Conservation (phyloP, 1,140 invertebrate genomes). For the Ceratitis capitata region DNA sequence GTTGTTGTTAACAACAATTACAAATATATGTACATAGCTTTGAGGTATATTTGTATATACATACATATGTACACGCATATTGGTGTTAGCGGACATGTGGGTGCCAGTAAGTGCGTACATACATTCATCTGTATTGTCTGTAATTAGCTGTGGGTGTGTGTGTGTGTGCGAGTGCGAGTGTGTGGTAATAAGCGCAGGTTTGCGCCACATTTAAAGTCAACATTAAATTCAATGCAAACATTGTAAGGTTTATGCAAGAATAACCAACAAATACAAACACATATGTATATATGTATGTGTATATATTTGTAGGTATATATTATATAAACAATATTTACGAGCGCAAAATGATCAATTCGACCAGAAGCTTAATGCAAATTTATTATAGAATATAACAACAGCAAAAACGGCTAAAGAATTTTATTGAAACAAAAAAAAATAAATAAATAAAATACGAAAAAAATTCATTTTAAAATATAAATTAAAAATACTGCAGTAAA, state of each 20-base stretch:
- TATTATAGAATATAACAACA: neutral
- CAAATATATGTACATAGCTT: neutral
- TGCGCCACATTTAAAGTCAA: constrained; percentile 38
- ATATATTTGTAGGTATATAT: too few relatives aligned
- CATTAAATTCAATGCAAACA: constrained; percentile 37
- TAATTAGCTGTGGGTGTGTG: neutral
- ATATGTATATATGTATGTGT: neutral
- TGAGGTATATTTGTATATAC: neutral
- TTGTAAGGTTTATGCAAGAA: constrained; percentile 21
- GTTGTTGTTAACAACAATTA: neutral
- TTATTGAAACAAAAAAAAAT: too few relatives aligned
- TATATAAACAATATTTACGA: too few relatives aligned
- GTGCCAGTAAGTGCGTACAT: neutral
- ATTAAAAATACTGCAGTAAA: too few relatives aligned
- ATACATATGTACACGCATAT: neutral
- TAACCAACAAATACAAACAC: constrained; percentile 14
- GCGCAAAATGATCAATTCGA: neutral
- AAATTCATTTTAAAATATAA: too few relatives aligned
- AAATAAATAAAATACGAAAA: too few relatives aligned
- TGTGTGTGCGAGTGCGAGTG: neutral
- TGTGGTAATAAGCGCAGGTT: neutral
- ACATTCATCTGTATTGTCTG: neutral
- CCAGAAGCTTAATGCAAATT: constrained; percentile 8
- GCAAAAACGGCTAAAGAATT: too few relatives aligned
- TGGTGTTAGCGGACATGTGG: too few relatives aligned